A percentile compares a stretch with the other conserved stretches of the same genome.
Conservation (phyloP, 1,140 invertebrate species). For the Formica selysi region DNA sequence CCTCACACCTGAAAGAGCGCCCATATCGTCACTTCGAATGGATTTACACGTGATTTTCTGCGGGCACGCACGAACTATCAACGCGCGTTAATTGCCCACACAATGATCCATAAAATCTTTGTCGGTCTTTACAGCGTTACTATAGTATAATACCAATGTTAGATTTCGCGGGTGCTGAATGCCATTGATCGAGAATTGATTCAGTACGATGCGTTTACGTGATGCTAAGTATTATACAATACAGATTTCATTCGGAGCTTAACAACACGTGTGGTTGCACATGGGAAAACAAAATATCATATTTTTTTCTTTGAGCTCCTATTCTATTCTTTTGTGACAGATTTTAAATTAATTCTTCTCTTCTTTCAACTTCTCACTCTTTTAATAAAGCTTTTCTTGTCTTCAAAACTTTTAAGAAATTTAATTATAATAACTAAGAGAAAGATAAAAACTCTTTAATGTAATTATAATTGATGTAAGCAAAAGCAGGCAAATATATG, state of each 20-base stretch:
- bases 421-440: neutral
- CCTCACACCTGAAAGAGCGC: conserved; percentile 71
- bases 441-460: too few relatives aligned
- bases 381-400: neutral
- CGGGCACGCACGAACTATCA: conserved; percentile 78
- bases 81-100: conserved; percentile 80
- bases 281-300: neutral
- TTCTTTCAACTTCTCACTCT: neutral
- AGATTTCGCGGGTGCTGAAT: neutral
- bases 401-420: neutral
- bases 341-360: conserved; percentile 1
- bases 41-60: conserved; percentile 63
- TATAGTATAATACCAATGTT: neutral
- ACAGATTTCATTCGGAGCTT: neutral
- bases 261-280: neutral
- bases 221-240: conserved; percentile 10
- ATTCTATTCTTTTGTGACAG: neutral
- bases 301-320: neutral
- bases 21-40: conserved; percentile 47
- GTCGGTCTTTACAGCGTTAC: conserved; percentile 48
- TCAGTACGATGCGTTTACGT: conserved; percentile 20
- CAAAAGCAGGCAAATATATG: too few relatives aligned
- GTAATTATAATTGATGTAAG: too few relatives aligned
- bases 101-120: conserved; percentile 68
- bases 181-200: conserved; percentile 48